Evolutionary conservation across 2,888 invertebrate genomes (phyloP), one percentile per base, ranked within the genome.

Genomic region (Choreutis nemorana): DNA sequence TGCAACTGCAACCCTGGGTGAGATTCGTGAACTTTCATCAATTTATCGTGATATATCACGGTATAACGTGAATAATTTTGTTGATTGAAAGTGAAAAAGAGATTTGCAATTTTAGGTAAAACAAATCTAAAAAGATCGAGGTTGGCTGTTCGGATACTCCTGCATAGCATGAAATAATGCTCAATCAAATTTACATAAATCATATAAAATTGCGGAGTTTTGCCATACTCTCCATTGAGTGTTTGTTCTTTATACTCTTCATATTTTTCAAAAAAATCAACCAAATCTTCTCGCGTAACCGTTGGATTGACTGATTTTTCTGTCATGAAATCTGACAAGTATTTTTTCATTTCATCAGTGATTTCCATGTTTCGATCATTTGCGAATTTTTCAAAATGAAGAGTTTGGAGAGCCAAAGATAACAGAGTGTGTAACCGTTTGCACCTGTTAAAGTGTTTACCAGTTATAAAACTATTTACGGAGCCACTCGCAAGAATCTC

Each of bases 41-140:
- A 37, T 30, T 49, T 45, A 22, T 29, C 26, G 24, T 14, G 4
- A 14, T 47, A 46, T 33, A 32, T 40, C 5, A 39, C 32, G 2
- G 23, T 22, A 34, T 38, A 48, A n/a, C 41, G 32, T 7, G 41
- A 35, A 41, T 48, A 45, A 25, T 44, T 44, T 13, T 14, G 41
- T 20, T 43, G 40, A 30, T 40, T 42, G 3, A 15, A 36, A 2
- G 28, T 35, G 15, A 42, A 44, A 34, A 39, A 44, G 23, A 42
- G 21, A 36, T 40, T 41, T 13, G 38, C 33, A 2, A 42, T 38
- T 37, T 39, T 38, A 6, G 33, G 32, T 9, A 34, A 25, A 26
- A 22, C 13, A n/a, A 8, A 31, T 15, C 21, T 26, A 14, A 13
- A 25, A 11, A 25, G 14, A 13, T 25, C 13, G 13, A 25, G 5